Conservation (phyloP, 2,113 vertebrate genomes). For the Tretioscincus oriximinensis region DNA sequence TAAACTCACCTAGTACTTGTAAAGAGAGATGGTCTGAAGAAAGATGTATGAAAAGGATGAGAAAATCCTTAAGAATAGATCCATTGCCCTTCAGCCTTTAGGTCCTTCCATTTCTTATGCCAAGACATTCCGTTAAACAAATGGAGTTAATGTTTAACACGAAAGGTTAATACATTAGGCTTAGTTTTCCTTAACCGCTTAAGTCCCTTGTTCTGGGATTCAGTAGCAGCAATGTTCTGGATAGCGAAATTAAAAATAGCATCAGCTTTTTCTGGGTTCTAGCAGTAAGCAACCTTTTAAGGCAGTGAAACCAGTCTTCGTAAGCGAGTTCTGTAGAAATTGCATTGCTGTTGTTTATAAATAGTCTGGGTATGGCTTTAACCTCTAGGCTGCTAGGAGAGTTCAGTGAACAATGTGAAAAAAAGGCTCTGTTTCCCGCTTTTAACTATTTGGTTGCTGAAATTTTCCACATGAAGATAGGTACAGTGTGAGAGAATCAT, state of each 20-base stretch:
- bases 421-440: background rate
- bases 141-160: conserved; percentile 40
- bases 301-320: conserved; percentile 18
- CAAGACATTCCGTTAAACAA: background rate
- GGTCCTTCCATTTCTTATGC: background rate
- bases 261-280: background rate
- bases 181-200: conserved; percentile 4
- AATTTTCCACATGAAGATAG: conserved; percentile 48
- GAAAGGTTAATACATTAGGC: background rate
- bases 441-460: conserved; percentile 59
- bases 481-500: accelerated
- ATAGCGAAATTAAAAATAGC: background rate
- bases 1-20: conserved; percentile 33
- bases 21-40: conserved; percentile 32
- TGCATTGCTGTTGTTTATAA: background rate
- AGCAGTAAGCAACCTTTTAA: conserved; percentile 2
- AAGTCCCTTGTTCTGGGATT: background rate
- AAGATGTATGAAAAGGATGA: conserved; percentile 32
- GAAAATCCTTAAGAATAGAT: background rate
- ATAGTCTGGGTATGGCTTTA: conserved; percentile 16
- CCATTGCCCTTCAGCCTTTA: conserved; percentile 49
- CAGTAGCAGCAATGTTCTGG: background rate
- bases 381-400: background rate
- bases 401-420: background rate
- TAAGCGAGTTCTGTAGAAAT: background rate